Conservation (phyloP, 2,888 invertebrate genomes). For the Bursaphelenchus okinawaensis region DNA sequence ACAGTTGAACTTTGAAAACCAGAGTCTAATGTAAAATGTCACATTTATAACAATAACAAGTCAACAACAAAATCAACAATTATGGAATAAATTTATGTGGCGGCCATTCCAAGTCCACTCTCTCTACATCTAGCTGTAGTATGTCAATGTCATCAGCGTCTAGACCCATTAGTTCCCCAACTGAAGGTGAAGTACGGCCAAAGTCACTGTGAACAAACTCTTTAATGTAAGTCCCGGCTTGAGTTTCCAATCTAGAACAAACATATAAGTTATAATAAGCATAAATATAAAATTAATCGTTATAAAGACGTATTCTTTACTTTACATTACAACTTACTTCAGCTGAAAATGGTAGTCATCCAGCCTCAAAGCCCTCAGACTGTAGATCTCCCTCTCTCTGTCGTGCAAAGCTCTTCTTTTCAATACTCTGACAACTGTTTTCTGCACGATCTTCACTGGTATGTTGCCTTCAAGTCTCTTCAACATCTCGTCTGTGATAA, state of each 20-base stretch:
- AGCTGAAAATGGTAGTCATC: constrained; percentile 41
- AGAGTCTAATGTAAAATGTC: neutral
- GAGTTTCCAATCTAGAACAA: constrained; percentile 44
- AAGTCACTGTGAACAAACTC: constrained; percentile 96
- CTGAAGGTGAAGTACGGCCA: constrained; percentile 73
- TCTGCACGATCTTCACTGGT: constrained; percentile 33
- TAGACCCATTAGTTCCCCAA: constrained; percentile 66
- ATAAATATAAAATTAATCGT: constrained; percentile 2
- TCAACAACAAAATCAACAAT: constrained; percentile 4
- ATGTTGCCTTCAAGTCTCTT: constrained; percentile 16
- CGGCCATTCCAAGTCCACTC: constrained; percentile 74
- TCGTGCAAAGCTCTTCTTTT: constrained; percentile 51
- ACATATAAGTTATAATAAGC: neutral
- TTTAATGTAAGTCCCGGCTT: constrained; percentile 72
- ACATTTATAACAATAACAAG: neutral
- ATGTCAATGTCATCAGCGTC: constrained; percentile 68
- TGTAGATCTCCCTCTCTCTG: constrained; percentile 43
- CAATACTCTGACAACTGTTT: constrained; percentile 43
- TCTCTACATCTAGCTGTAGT: constrained; percentile 79
- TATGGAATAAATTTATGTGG: constrained; percentile 23
- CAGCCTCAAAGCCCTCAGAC: constrained; percentile 34
- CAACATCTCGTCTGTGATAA: constrained; percentile 28
- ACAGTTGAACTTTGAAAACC: no score
- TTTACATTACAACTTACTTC: neutral
- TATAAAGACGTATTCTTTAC: neutral